phyloP scores from a whole-genome alignment of 2,113 vertebrate genomes.

The Xiphorhynchus elegans region DNA sequence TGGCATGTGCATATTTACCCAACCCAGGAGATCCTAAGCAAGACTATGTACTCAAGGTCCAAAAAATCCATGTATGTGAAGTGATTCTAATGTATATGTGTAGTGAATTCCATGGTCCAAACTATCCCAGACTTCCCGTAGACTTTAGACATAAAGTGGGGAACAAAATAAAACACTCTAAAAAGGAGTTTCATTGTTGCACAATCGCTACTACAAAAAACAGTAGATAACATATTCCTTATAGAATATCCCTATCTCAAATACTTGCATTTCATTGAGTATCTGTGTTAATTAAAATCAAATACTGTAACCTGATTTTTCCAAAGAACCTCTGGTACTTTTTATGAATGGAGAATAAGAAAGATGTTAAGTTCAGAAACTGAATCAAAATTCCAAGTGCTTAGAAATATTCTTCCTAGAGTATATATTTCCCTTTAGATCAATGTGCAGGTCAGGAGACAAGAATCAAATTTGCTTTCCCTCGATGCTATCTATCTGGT shows the following conservation, averaged over 20 bases:
- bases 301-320: not conserved
- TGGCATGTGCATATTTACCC: not conserved
- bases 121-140: not conserved
- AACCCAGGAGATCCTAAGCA: not conserved
- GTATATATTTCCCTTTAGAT: not conserved
- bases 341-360: not conserved
- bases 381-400: not conserved
- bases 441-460: too few species aligned
- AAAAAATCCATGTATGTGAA: not conserved
- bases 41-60: not conserved
- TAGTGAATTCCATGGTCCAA: not conserved
- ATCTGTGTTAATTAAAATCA: not conserved
- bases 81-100: not conserved
- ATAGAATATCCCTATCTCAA: not conserved
- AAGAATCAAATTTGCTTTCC: not conserved
- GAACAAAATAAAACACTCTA: not conserved
- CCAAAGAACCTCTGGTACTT: rapidly evolving
- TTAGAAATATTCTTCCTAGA: not conserved
- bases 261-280: not conserved
- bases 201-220: not conserved
- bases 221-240: not conserved
- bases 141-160: not conserved
- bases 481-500: not conserved
- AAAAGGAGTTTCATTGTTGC: not conserved
- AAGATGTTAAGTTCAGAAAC: not conserved